Base-by-base conservation (phyloP, 1,140 invertebrate species). In the Venustaconcha ellipsiformis region DNA sequence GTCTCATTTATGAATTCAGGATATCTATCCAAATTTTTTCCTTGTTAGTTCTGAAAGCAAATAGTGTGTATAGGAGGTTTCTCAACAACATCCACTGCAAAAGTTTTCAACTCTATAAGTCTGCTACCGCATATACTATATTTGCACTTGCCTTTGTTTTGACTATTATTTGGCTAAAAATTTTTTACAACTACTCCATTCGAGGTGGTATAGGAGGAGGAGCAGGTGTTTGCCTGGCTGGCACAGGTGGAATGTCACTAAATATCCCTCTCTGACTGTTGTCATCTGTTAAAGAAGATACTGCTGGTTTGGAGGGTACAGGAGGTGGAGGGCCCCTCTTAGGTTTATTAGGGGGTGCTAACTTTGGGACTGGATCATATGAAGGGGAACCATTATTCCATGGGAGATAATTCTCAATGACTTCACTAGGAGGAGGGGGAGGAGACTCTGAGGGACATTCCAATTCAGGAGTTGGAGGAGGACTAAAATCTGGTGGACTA, bases 151-250 rank as follows among this genome's bases (percentile, higher is more conserved):
- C 37, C 37, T 48, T 48, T 48, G 37, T 48, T 48, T 48, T 48
- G 37, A 0, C 1, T 48, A 48, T 48, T 48, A 8, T 48, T 0
- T 48, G 37, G 37, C 37, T 48, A 6, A 48, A 6, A 6, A 48
- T 0, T 6, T 48, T 48, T 48, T 48, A 0, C 37, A 48, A 11
- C 37, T 48, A 48, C 37, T 48, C 37, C 37, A 48, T 48, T 48
- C 37, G 37, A 48, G 37, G 37, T 23, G 75, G 75, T 56, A 77
- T 70, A 72, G 75, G 75, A n/a, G 75, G 75, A 30, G 75, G 75
- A 30, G 75, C 70, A 23, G 66, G 64, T 15, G 70, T 69, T 56
- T 63, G 30, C 62, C 75, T 67, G 30, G 65, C 20, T 6, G 75
- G 75, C 13, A 72, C 70, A 17, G 70, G 75, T 5, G 75, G 75